Evolutionary conservation across 2,797 vertebrate species (phyloP).

Genomic region (Nasua narica): DNA sequence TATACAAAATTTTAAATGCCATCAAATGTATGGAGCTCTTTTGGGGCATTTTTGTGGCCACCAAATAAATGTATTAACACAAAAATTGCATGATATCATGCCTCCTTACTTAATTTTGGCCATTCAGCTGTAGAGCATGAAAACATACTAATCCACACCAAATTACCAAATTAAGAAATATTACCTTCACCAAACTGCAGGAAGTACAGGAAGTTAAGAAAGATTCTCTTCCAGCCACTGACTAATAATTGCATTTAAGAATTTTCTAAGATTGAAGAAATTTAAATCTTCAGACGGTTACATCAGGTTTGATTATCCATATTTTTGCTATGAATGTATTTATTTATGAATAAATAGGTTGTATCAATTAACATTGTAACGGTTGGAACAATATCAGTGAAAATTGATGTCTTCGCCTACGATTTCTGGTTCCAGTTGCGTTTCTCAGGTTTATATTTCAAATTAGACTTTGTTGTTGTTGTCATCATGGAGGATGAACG

Average conservation of each 20-base stretch:
- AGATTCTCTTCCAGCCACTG: constrained; percentile 46
- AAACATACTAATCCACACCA: constrained; percentile 17
- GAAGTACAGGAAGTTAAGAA: constrained; percentile 48
- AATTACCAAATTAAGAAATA: constrained; percentile 41
- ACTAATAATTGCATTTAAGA: constrained; percentile 62
- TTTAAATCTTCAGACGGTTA: constrained; percentile 66
- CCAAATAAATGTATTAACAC: neutral
- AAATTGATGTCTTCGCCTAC: constrained; percentile 73
- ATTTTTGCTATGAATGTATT: constrained; percentile 83
- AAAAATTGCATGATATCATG: neutral
- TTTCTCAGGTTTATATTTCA: constrained; percentile 59
- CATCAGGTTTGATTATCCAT: constrained; percentile 77
- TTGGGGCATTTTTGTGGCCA: neutral
- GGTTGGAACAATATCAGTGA: constrained; percentile 80
- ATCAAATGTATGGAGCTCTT: neutral
- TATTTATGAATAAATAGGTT: constrained; percentile 81
- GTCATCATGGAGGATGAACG: neutral
- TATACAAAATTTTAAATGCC: neutral
- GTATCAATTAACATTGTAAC: constrained; percentile 79
- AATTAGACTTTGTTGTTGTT: neutral
- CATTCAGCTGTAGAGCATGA: neutral
- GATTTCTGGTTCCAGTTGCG: constrained; percentile 46
- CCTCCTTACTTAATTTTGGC: neutral
- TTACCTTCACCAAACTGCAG: constrained; percentile 23
- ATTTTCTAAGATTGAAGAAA: constrained; percentile 70